These are phyloP conservation scores for Rhea pennata DNA, from an alignment of 2,113 vertebrate species.

Conservation along the genomic window DNA sequence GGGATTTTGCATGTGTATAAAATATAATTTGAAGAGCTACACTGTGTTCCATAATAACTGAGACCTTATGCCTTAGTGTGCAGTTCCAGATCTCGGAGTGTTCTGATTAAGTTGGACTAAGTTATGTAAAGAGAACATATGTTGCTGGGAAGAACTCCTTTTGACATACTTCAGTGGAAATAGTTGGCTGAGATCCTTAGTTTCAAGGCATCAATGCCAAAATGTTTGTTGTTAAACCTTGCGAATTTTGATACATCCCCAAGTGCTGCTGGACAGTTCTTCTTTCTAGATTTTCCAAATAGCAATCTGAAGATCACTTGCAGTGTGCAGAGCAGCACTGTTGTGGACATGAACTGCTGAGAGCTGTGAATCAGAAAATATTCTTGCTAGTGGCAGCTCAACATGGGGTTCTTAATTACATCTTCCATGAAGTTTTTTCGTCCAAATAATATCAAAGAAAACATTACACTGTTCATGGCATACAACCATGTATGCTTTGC, in stretches of 20 bases:
- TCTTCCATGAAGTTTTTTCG: not conserved
- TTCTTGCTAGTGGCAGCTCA: not conserved
- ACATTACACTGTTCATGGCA: not conserved
- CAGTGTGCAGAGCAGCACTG: not conserved
- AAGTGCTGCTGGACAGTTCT: not conserved
- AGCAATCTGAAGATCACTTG: not conserved
- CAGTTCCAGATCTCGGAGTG: not conserved
- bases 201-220: not conserved
- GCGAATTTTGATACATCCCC: not conserved
- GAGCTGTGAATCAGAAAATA: not conserved
- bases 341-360: not conserved
- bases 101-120: not conserved
- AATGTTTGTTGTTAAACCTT: constrained; percentile 14
- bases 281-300: not conserved
- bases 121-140: not conserved
- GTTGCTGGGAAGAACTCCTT: not conserved
- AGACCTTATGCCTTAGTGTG: not conserved
- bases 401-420: not conserved
- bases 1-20: not conserved
- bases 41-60: not conserved
- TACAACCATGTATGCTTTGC: not conserved
- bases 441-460: not conserved
- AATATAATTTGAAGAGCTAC: not conserved
- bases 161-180: not conserved
- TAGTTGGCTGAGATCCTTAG: not conserved